Evolutionary conservation across 2,797 vertebrate genomes (phyloP), one percentile per base, ranked within the genome.

Genomic region (Chanos chanos): DNA sequence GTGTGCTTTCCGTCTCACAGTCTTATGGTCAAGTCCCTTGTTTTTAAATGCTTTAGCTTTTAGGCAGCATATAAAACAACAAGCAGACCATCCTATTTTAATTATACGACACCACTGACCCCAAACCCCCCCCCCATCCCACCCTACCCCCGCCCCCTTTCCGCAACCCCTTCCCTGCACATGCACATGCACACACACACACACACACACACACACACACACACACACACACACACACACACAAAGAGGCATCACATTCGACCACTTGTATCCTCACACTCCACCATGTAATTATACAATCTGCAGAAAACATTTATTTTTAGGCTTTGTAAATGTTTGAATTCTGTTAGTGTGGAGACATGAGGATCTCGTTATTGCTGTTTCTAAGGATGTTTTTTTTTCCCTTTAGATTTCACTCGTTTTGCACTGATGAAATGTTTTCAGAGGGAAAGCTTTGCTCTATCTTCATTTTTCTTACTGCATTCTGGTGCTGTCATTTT

Each of bases 301-400:
- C 48, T 48, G 41, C 53, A 45, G 28, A 68, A 65, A 71, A 52
- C 50, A 49, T 63, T 45, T 89, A 88, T 87, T 89, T 88, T 90
- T 88, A 86, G 84, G 79, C 78, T 83, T 80, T 79, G 84, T 86
- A 83, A 86, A 85, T 85, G 85, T 85, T 87, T 83, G 81, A 80
- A 77, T 84, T 74, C 56, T 73, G 56, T 48, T 66, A 37, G 69
- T 59, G 67, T 3, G 16, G 43, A 40, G 9, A 21, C 15, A 5
- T 10, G 10, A 7, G 39, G 4, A 28, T 27, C 40, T 12, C 19
- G 12, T 3, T 22, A 13, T 33, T 36, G n/a, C 33, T 36, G 33
- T n/a, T n/a, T n/a, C n/a, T n/a, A n/a, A n/a, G n/a, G n/a, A n/a
- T n/a, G n/a, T n/a, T n/a, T n/a, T n/a, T n/a, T n/a, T n/a, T n/a